phyloP scores from a whole-genome alignment of 2,113 vertebrate species.

The Perca flavescens region DNA sequence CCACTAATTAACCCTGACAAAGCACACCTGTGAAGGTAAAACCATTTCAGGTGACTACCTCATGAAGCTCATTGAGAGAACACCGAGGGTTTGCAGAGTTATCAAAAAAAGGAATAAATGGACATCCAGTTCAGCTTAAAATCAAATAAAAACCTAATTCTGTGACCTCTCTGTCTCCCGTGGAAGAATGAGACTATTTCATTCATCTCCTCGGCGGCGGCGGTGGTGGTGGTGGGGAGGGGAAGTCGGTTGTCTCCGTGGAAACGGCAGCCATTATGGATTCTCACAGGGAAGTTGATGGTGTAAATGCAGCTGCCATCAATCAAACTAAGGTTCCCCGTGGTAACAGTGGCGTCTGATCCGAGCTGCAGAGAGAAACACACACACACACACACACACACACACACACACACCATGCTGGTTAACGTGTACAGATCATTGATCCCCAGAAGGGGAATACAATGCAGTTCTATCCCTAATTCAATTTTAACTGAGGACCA shows the following conservation, averaged over 20 bases:
- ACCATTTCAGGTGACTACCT: too few relatives aligned
- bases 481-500: too few relatives aligned
- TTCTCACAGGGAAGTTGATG: constrained; percentile 79
- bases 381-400: neutral
- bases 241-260: constrained; percentile 73
- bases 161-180: constrained; percentile 36
- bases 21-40: too few relatives aligned
- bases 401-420: neutral
- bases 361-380: constrained; percentile 21
- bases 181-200: constrained; percentile 49
- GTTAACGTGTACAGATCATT: neutral
- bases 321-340: constrained; percentile 75
- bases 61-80: too few relatives aligned
- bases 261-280: constrained; percentile 83
- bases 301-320: constrained; percentile 78
- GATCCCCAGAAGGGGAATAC: neutral
- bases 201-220: constrained; percentile 52
- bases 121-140: neutral
- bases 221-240: neutral
- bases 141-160: neutral
- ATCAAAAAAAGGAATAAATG: too few relatives aligned
- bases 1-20: too few relatives aligned
- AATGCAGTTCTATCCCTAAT: too few relatives aligned
- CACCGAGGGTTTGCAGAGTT: too few relatives aligned
- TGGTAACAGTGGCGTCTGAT: constrained; percentile 66